A percentile compares a stretch with the other conserved stretches of the same genome.
phyloP scores from a whole-genome alignment of 2,113 vertebrate genomes.

The Myotis davidii region DNA sequence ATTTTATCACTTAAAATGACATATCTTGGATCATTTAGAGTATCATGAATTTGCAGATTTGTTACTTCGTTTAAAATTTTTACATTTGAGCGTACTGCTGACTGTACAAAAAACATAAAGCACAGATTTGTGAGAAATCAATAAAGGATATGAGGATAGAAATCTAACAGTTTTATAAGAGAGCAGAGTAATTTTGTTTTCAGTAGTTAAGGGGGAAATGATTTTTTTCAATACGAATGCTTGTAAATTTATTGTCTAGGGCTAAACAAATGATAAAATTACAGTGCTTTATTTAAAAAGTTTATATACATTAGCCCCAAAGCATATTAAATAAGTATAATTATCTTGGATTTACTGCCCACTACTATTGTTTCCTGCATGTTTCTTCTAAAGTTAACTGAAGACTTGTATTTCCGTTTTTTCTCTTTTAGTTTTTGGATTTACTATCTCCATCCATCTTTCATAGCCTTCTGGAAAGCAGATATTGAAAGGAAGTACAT shows the following conservation, averaged over 20 bases:
- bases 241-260: constrained; percentile 24
- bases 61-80: constrained; percentile 53
- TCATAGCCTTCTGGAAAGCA: background rate
- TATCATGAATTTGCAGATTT: constrained; percentile 51
- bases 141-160: constrained; percentile 6
- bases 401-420: constrained; percentile 40
- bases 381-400: constrained; percentile 28
- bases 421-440: constrained; percentile 35
- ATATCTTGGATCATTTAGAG: constrained; percentile 67
- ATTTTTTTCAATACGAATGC: constrained; percentile 40
- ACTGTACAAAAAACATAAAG: constrained; percentile 16
- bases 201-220: background rate
- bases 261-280: constrained; percentile 49
- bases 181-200: constrained; percentile 16
- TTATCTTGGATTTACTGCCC: constrained; percentile 43
- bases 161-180: background rate
- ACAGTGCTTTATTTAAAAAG: constrained; percentile 1
- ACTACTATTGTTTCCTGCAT: background rate
- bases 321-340: constrained; percentile 35
- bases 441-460: constrained; percentile 56
- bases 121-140: constrained; percentile 33
- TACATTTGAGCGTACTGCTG: background rate
- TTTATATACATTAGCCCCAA: background rate
- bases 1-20: constrained; percentile 70
- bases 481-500: constrained; percentile 17